Evolutionary conservation across 1,140 invertebrate species (phyloP), one percentile per base, ranked within the genome.

Genomic region (Babylonia areolata): DNA sequence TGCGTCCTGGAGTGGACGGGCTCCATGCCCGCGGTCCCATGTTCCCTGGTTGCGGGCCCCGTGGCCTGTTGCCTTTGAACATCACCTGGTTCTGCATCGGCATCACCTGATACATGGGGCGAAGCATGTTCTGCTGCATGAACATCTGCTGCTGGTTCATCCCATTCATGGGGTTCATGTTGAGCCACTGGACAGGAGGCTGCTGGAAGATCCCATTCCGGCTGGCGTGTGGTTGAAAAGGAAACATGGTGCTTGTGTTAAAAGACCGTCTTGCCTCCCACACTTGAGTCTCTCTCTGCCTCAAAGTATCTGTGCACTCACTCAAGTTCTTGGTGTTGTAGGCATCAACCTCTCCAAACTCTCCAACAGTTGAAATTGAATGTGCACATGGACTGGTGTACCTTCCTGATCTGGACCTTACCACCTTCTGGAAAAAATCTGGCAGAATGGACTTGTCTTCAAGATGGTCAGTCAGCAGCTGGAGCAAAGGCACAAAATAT

Each of bases 61-160:
- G 35, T 17, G 3, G 23, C 35, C 75, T 40, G 35, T 40, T 77
- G 37, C 75, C 75, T 37, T 77, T 77, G 37, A 77, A 77, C 35
- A 37, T 28, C 3, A 77, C 39, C 35, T 39, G 75, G 2, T 28
- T 37, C 35, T 17, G 35, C 28, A 40, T 15, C 3, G 11, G 35
- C 75, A 77, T 77, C 20, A 11, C 17, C 20, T 77, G 35, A 33
- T 35, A 64, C 15, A 64, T 0, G 17, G 58, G 71, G 3, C 23
- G 71, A 3, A 35, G 71, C 71, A 35, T 33, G 31, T 35, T 33
- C 75, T 77, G 75, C 35, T 39, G 75, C 75, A 77, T 77, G 17
- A 77, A 40, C 75, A 77, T 77, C 35, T 39, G 71, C n/a, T 37
- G 71, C 31, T 73, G 39, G 35, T 77, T 77, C 75, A 77, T 77